These are phyloP conservation scores for Drosophila kambysellisi DNA, from an alignment of 2,888 invertebrate genomes.

Conservation along the genomic window DNA sequence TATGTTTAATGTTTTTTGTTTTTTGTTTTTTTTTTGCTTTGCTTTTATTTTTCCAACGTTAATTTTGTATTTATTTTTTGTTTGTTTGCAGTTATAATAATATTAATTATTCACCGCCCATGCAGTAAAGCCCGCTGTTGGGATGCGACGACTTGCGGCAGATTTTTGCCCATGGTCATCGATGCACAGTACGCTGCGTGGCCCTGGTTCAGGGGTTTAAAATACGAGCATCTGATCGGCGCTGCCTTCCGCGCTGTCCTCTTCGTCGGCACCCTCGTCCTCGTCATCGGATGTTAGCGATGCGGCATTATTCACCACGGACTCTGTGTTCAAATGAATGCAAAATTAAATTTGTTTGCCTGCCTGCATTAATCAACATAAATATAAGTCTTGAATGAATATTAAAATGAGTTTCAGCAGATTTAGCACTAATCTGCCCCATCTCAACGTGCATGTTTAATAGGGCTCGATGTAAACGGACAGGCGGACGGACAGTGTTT, in stretches of 20 bases:
- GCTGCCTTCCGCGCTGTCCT: constrained; percentile 90
- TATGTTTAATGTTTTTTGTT: constrained; percentile 50
- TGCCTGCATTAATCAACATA: constrained; percentile 24
- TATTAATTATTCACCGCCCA: constrained; percentile 65
- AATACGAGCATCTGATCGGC: constrained; percentile 92
- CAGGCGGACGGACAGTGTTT: not conserved
- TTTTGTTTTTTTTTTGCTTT: constrained; percentile 31
- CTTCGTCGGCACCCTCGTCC: constrained; percentile 90
- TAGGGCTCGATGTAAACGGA: not conserved
- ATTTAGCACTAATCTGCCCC: constrained; percentile 36
- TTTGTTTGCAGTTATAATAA: constrained; percentile 64
- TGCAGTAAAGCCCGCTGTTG: constrained; percentile 65
- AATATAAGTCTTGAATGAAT: constrained; percentile 41
- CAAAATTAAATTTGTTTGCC: constrained; percentile 45
- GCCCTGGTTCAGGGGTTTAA: constrained; percentile 83
- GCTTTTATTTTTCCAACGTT: constrained; percentile 16
- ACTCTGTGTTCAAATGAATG: constrained; percentile 79
- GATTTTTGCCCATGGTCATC: constrained; percentile 30
- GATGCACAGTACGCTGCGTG: constrained; percentile 33
- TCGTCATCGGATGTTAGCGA: constrained; percentile 89
- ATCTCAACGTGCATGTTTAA: constrained; percentile 34
- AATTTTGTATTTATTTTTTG: constrained; percentile 16
- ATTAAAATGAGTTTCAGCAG: constrained; percentile 28
- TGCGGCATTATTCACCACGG: constrained; percentile 87
- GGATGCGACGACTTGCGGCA: constrained; percentile 40